Evolutionary conservation across 2,797 vertebrate genomes (phyloP), one percentile per base, ranked within the genome.

Genomic region (Synaphobranchus kaupii): DNA sequence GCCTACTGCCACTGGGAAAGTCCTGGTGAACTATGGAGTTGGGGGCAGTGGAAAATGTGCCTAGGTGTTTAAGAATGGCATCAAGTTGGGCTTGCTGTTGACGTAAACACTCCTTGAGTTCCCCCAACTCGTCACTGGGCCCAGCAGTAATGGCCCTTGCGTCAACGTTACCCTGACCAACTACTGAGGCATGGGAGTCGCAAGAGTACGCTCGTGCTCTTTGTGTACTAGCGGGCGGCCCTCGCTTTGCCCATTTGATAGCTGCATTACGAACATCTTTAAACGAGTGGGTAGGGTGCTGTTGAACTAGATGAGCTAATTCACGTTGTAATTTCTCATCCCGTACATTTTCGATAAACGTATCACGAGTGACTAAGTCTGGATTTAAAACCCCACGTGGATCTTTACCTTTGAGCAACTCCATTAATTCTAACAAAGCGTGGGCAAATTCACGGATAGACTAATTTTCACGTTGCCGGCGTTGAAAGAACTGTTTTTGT

Each of bases 21-120:
- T 54, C 84, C 31, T 73, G 39, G 34, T 8, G 52, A 31, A 1
- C 10, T 71, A 15, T 39, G 12, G 0, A 13, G 47, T 17, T 28
- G 8, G 68, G 1, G 25, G 66, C 44, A 28, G 84, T 20, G 47
- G 25, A 39, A 0, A 9, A 34, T 4, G 84, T 1, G 47, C n/a
- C 68, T 76, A 86, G 15, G 28, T 86, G 85, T 54, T 76, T 76
- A 28, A 76, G 68, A 76, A 86, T 86, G 68, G 68, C 85, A 76
- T 86, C 85, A 5, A 86, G 48, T 31, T 86, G 85, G 0, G n/a
- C 85, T 56, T 86, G 84, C 25, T 71, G 60, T 48, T 86, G 8
- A 71, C 60, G n/a, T 5, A 60, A 22, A 85, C 34, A 50, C 60
- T 71, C 84, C 28, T 85, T 85, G 0, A 68, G 34, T n/a, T n/a